Evolutionary conservation across 2,797 vertebrate genomes (phyloP).

Genomic region (Neosilurus hyrtlii): DNA sequence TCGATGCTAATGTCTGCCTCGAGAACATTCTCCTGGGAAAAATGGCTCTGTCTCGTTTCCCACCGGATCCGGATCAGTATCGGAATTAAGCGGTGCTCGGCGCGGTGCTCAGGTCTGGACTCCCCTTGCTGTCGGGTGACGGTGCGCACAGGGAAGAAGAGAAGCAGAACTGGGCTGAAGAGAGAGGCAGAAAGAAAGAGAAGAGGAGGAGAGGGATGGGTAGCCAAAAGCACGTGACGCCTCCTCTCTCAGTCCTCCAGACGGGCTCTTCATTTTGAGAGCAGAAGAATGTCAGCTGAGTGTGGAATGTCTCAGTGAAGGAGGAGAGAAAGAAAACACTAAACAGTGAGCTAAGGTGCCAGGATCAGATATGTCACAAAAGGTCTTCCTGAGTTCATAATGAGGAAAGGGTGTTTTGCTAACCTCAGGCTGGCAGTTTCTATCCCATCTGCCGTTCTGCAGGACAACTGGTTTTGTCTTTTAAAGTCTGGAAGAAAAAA

Average conservation of each 20-base stretch:
- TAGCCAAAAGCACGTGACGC: slow-evolving; percentile 50
- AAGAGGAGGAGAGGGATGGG: slow-evolving; percentile 28
- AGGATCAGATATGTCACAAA: slow-evolving; percentile 25
- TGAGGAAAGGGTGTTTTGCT: not conserved
- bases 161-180: not conserved
- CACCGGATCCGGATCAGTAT: slow-evolving; percentile 18
- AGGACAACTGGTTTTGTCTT: not conserved
- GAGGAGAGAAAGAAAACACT: slow-evolving; percentile 25
- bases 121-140: slow-evolving; percentile 11
- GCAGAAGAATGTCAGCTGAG: slow-evolving; percentile 51
- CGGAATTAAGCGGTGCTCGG: slow-evolving; percentile 35
- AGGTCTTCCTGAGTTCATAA: not conserved
- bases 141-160: slow-evolving; percentile 20
- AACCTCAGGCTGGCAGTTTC: not conserved
- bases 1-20: slow-evolving; percentile 7
- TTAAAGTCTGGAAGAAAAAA: not conserved
- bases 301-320: slow-evolving; percentile 61
- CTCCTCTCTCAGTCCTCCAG: slow-evolving; percentile 28
- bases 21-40: slow-evolving; percentile 31
- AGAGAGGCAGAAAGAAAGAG: slow-evolving; percentile 18
- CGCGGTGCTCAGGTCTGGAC: slow-evolving; percentile 25
- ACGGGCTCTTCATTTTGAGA: slow-evolving; percentile 53
- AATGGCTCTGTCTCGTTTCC: slow-evolving; percentile 43
- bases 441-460: not conserved
- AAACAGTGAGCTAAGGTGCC: slow-evolving; percentile 41